Evolutionary conservation across 2,888 invertebrate genomes (phyloP).

Genomic region (Neelides folsomi): DNA sequence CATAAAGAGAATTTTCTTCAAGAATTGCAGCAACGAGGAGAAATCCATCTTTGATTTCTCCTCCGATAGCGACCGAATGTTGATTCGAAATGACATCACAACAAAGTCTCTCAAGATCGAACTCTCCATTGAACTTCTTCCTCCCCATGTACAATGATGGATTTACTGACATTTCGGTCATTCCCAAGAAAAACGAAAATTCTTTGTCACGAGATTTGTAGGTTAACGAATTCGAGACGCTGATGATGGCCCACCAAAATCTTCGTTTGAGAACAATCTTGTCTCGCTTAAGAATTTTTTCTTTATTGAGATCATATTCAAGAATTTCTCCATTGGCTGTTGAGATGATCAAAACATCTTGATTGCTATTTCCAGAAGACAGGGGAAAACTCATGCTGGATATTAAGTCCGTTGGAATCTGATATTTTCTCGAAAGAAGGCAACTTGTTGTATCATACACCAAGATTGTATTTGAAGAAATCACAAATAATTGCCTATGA

Average conservation of each 20-base stretch:
- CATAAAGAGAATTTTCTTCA: slow-evolving; percentile 14
- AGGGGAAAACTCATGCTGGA: slow-evolving; percentile 38
- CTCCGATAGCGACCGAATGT: slow-evolving; percentile 17
- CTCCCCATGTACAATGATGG: slow-evolving; percentile 11
- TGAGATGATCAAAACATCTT: slow-evolving; percentile 44
- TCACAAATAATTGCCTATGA: slow-evolving; percentile 50
- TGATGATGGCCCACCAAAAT: slow-evolving; percentile 15
- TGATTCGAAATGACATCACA: slow-evolving; percentile 11
- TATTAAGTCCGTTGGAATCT: slow-evolving; percentile 44
- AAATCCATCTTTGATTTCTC: slow-evolving; percentile 6
- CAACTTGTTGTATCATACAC: slow-evolving; percentile 53
- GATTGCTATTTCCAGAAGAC: slow-evolving; percentile 37
- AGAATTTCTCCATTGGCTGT: slow-evolving; percentile 45
- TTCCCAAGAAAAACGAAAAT: slow-evolving; percentile 11
- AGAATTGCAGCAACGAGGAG: slow-evolving; percentile 24
- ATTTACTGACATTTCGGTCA: slow-evolving; percentile 7
- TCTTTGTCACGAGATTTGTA: not conserved
- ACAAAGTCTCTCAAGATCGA: slow-evolving; percentile 13
- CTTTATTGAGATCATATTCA: slow-evolving; percentile 46
- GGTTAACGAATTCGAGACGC: not conserved
- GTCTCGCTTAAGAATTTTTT: slow-evolving; percentile 39
- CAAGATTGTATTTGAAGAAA: slow-evolving; percentile 47
- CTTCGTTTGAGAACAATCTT: slow-evolving; percentile 5
- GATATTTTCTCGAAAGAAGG: slow-evolving; percentile 47
- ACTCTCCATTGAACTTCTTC: not conserved